phyloP scores from a whole-genome alignment of 2,888 invertebrate genomes.

The Phyto melanocephala region DNA sequence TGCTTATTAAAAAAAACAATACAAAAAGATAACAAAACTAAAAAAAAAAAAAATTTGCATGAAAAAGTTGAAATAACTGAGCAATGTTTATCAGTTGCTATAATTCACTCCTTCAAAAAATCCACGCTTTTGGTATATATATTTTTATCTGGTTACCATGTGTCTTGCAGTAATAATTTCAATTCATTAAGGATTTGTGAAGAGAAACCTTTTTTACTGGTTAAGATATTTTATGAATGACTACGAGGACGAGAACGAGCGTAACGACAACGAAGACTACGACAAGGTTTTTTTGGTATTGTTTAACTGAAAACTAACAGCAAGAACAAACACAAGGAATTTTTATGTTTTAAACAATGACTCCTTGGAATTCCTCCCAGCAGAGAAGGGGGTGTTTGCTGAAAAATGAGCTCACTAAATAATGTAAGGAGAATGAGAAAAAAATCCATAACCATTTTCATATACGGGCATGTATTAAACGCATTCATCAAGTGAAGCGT shows the following conservation, averaged over 20 bases:
- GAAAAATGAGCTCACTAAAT: conserved; percentile 28
- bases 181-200: conserved; percentile 43
- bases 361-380: conserved; percentile 32
- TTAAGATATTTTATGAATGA: conserved; percentile 33
- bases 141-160: conserved; percentile 25
- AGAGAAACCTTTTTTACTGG: conserved; percentile 23
- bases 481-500: conserved; percentile 64
- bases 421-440: neutral
- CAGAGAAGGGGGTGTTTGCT: conserved; percentile 33
- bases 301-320: neutral
- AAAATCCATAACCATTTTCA: conserved; percentile 17
- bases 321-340: conserved; percentile 22
- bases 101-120: neutral
- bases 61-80: conserved; percentile 39
- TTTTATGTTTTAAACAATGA: conserved; percentile 42
- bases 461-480: conserved; percentile 47
- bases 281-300: conserved; percentile 16
- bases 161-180: neutral
- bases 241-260: neutral
- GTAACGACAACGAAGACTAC: neutral
- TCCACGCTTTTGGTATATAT: neutral
- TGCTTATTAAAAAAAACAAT: neutral
- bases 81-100: conserved; percentile 43
- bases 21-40: conserved; percentile 7
- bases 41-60: conserved; percentile 9